Evolutionary conservation across 2,888 invertebrate genomes (phyloP).

Genomic region (Epinotia nisella): DNA sequence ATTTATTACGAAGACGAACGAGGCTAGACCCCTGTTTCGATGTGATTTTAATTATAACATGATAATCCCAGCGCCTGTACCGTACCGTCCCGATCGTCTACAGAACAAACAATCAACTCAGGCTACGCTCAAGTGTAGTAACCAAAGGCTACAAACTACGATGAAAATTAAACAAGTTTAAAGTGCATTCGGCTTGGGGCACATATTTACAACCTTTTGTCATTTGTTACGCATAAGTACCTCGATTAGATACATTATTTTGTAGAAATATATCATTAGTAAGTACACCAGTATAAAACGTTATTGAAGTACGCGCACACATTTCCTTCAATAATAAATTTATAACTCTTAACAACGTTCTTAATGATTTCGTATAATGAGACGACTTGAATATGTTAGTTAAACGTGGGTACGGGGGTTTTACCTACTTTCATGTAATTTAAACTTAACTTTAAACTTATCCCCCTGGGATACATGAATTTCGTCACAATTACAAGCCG

Average conservation of each 20-base stretch:
- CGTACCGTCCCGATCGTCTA: slow-evolving; percentile 13
- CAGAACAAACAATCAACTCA: slow-evolving; percentile 18
- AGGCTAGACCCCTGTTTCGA: slow-evolving; percentile 57
- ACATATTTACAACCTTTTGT: too few relatives aligned
- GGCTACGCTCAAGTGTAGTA: slow-evolving; percentile 11
- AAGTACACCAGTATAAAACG: not conserved
- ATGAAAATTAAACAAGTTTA: not conserved
- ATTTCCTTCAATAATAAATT: slow-evolving; percentile 27
- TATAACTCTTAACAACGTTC: slow-evolving; percentile 37
- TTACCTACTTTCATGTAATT: too few relatives aligned
- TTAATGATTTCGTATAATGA: slow-evolving; percentile 41
- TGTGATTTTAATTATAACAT: slow-evolving; percentile 69
- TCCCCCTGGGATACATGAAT: slow-evolving; percentile 23
- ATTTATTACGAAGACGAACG: slow-evolving; percentile 77
- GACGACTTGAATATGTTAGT: slow-evolving; percentile 28
- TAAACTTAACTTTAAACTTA: too few relatives aligned
- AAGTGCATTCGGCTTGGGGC: not conserved
- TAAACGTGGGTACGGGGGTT: slow-evolving; percentile 12
- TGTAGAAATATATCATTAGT: not conserved
- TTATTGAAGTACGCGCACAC: slow-evolving; percentile 1
- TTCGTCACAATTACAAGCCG: slow-evolving; percentile 17
- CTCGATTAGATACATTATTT: too few relatives aligned
- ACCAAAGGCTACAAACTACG: not conserved
- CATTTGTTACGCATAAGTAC: too few relatives aligned
- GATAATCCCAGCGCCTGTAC: slow-evolving; percentile 50